Evolutionary conservation across 2,888 invertebrate species (phyloP), one percentile per base, ranked within the genome.

Genomic region (Cacoxenus indagator): DNA sequence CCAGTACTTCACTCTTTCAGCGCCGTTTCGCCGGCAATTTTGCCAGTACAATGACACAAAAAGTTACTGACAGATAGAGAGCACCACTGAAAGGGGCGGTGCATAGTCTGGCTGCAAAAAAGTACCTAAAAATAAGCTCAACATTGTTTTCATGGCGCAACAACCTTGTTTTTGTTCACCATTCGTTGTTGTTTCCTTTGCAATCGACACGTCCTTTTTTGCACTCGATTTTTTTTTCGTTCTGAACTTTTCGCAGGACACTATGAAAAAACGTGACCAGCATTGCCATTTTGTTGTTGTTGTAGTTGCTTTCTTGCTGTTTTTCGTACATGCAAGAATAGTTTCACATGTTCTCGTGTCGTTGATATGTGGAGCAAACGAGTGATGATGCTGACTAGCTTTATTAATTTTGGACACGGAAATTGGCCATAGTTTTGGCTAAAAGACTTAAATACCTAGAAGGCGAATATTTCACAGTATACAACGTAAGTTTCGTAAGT

Each of bases 141-240:
- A n/a, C n/a, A n/a, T n/a, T n/a, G n/a, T n/a, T n/a, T n/a, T n/a
- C n/a, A n/a, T n/a, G n/a, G n/a, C n/a, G n/a, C n/a, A n/a, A n/a
- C n/a, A n/a, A n/a, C n/a, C n/a, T n/a, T n/a, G n/a, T 72, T 61
- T 61, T 65, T 69, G 59, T 68, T 66, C 19, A 37, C 37, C 14
- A 2, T 37, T 37, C 14, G 37, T 37, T 37, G 37, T 37, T 37
- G 48, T 67, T 65, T 73, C 64, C 70, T 55, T 65, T 37, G 78
- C 73, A 37, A 37, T 37, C 37, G 37, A 76, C 75, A 69, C 71
- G 59, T 65, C 43, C 45, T 68, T 43, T 62, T 67, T 61, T 72
- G 70, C 67, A 72, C 71, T 76, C 72, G 74, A 59, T 31, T 43
- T 69, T 57, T 43, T 31, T 65, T 55, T 55, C 0, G 29, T 17